Conservation (phyloP, 1,140 invertebrate genomes). For the Anoplophora glabripennis region DNA sequence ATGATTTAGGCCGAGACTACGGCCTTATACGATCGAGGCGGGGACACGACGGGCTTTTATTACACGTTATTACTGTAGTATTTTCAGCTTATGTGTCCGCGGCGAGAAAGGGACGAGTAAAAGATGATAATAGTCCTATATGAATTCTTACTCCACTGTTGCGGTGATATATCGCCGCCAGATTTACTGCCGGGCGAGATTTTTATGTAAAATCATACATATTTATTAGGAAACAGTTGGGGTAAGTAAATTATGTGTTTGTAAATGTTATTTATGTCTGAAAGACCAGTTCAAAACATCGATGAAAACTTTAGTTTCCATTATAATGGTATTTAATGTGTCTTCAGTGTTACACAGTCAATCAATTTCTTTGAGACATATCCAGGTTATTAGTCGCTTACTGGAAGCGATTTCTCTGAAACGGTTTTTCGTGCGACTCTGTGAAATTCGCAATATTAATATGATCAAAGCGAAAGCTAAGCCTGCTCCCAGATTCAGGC, state of each 20-base stretch:
- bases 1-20: slow-evolving; percentile 37
- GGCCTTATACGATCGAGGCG: slow-evolving; percentile 25
- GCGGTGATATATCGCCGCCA: neutral
- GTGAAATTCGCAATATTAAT: slow-evolving; percentile 1
- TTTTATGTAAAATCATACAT: too few relatives aligned
- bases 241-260: too few relatives aligned
- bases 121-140: slow-evolving; percentile 18
- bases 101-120: slow-evolving; percentile 8
- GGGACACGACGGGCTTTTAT: slow-evolving; percentile 37
- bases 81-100: slow-evolving; percentile 37
- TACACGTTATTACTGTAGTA: slow-evolving; percentile 44
- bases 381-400: too few relatives aligned
- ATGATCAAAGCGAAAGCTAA: slow-evolving; percentile 8
- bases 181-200: slow-evolving; percentile 1
- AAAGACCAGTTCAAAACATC: too few relatives aligned
- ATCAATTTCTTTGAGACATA: too few relatives aligned
- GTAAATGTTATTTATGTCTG: too few relatives aligned
- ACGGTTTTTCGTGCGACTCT: too few relatives aligned
- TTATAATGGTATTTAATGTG: too few relatives aligned
- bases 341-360: too few relatives aligned
- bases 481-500: neutral
- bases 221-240: too few relatives aligned
- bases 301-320: too few relatives aligned
- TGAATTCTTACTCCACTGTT: slow-evolving; percentile 6
- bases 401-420: too few relatives aligned